These are phyloP conservation scores for Apostichopus parvimensis DNA, from an alignment of 35 echinoderm and acorn worm species.

Conservation along the genomic window DNA sequence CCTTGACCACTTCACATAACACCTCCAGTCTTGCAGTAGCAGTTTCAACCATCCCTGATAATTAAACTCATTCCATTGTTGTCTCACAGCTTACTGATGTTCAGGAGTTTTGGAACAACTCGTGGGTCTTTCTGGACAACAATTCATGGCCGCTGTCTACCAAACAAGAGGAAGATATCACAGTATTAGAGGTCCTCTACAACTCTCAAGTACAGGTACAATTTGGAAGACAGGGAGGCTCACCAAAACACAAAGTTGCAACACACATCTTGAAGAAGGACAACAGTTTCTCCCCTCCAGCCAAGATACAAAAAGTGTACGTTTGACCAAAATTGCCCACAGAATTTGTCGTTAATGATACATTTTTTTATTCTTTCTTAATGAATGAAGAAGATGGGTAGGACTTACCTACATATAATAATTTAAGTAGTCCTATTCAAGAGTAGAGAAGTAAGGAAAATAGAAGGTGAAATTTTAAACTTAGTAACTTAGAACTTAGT, in stretches of 20 bases:
- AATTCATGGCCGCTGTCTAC: conserved; percentile 84
- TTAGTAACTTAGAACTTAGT: no score
- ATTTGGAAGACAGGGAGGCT: conserved; percentile 16
- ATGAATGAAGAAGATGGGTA: no score
- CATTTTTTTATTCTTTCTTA: no score
- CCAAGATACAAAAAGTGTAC: conserved; percentile 67
- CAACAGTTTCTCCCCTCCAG: conserved; percentile 51
- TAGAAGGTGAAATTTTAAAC: no score
- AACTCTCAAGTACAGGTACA: conserved; percentile 64
- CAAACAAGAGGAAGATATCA: conserved; percentile 78
- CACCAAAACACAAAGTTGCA: background rate
- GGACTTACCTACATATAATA: no score
- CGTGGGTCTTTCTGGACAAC: conserved; percentile 82
- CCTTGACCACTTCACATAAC: no score
- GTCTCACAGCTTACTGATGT: conserved; percentile 24
- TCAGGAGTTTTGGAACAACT: conserved; percentile 1
- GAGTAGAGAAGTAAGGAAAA: no score
- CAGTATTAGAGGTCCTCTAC: conserved; percentile 76
- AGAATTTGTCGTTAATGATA: no score
- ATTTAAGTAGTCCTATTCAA: no score
- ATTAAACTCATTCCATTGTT: no score
- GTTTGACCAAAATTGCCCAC: background rate
- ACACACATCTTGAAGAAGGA: background rate
- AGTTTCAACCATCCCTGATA: no score
- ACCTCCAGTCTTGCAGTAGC: no score